A percentile compares a stretch with the other conserved stretches of the same genome.
These are phyloP conservation scores for Fulmarus glacialis DNA, from an alignment of 2,113 vertebrate genomes.

Conservation along the genomic window DNA sequence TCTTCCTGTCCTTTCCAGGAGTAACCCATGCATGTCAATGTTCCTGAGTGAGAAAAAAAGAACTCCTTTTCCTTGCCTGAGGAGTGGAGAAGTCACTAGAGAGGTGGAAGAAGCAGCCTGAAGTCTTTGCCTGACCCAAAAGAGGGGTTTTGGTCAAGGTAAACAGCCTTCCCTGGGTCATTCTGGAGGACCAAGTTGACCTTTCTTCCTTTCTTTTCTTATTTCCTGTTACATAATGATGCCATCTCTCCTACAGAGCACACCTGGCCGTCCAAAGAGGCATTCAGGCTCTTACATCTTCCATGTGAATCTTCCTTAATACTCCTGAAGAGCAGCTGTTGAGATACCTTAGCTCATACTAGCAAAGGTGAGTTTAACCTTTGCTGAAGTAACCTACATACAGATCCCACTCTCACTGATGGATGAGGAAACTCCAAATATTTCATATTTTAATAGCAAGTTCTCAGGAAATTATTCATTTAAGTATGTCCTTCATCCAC, in stretches of 20 bases:
- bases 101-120: neutral
- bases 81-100: neutral
- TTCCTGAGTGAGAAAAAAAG: neutral
- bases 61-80: neutral
- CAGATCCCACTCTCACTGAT: neutral
- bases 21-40: neutral
- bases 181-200: neutral
- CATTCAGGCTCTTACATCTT: neutral
- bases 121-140: neutral
- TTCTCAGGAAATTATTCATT: neutral
- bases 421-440: neutral
- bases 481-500: neutral
- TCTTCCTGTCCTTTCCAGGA: neutral
- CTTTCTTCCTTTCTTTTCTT: neutral
- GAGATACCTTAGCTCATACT: neutral
- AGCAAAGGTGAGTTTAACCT: neutral
- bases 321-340: neutral
- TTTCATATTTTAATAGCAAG: neutral
- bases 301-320: neutral
- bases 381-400: neutral
- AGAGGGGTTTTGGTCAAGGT: neutral
- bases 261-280: neutral
- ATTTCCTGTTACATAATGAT: neutral
- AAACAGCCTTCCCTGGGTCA: neutral
- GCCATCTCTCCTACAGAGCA: neutral